These are phyloP conservation scores for Hippasteria phrygiana DNA, from an alignment of 53 echinoderm and acorn worm genomes.

Conservation along the genomic window DNA sequence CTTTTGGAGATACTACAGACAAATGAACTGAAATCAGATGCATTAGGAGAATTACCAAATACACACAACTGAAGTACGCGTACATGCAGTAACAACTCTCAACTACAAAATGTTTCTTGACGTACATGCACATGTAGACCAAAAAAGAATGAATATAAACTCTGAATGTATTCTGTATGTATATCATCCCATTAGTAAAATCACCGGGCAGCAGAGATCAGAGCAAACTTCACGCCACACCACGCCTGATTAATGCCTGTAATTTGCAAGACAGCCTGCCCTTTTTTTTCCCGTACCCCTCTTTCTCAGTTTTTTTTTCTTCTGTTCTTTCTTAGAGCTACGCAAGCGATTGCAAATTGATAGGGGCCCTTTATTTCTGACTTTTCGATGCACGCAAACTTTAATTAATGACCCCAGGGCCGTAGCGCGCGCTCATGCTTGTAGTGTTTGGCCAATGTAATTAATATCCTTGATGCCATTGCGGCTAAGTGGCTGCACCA, in stretches of 20 bases:
- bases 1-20: too few species aligned
- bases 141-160: constrained; percentile 16
- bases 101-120: not conserved
- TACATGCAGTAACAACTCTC: not conserved
- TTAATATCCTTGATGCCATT: constrained; percentile 55
- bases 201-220: not conserved
- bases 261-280: constrained; percentile 32
- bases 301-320: not conserved
- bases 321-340: not conserved
- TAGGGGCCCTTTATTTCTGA: not conserved
- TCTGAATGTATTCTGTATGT: not conserved
- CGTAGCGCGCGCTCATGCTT: not conserved
- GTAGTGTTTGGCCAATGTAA: constrained; percentile 60
- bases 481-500: constrained; percentile 37
- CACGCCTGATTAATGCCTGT: constrained; percentile 58
- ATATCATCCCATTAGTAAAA: constrained; percentile 23
- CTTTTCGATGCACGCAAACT: not conserved
- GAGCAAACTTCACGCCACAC: constrained; percentile 19
- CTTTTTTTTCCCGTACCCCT: not conserved
- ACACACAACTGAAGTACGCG: not conserved
- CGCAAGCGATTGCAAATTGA: constrained; percentile 36
- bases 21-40: too few species aligned
- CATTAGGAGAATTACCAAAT: not conserved
- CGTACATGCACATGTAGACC: not conserved
- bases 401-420: constrained; percentile 51